Percentiles rank a stretch among this genome's conserved stretches.
These are phyloP conservation scores for Acromyrmex charruanus DNA, from an alignment of 1,140 invertebrate species.

Conservation along the genomic window DNA sequence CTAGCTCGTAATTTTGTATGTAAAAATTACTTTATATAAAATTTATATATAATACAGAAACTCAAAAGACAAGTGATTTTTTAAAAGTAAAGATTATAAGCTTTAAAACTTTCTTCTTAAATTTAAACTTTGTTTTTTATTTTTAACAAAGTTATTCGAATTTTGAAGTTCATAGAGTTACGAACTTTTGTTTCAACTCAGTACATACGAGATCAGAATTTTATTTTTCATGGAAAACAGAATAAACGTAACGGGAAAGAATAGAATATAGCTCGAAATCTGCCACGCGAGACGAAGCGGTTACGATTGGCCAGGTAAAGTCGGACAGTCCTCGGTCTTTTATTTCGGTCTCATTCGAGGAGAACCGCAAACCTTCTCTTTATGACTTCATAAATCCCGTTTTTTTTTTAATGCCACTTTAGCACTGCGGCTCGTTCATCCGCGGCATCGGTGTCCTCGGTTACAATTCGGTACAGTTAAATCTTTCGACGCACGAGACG, in stretches of 20 bases:
- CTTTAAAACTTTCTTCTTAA: no score
- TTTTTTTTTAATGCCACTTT: slow-evolving; percentile 32
- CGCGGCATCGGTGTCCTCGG: slow-evolving; percentile 11
- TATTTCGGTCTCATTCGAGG: slow-evolving; percentile 48
- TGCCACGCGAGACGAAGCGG: slow-evolving; percentile 66
- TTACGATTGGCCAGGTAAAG: slow-evolving; percentile 7
- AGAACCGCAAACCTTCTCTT: slow-evolving; percentile 68
- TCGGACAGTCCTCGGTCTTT: not conserved
- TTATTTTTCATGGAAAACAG: slow-evolving; percentile 37
- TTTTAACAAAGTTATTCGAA: no score
- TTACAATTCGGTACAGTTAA: slow-evolving; percentile 37
- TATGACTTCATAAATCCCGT: slow-evolving; percentile 68
- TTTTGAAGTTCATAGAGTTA: no score
- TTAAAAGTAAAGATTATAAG: no score
- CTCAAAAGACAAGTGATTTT: no score
- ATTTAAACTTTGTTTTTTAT: no score
- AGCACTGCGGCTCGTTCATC: slow-evolving; percentile 33
- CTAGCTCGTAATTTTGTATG: no score
- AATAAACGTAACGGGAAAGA: slow-evolving; percentile 78
- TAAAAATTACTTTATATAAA: no score
- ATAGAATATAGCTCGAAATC: slow-evolving; percentile 72
- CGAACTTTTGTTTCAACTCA: no score
- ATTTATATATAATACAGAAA: no score
- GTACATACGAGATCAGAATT: slow-evolving; percentile 7
- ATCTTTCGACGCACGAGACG: not conserved